A percentile compares a stretch with the other conserved stretches of the same genome.
These are phyloP conservation scores for Auanema sp. DNA, from an alignment of 2,888 invertebrate species.

Conservation along the genomic window DNA sequence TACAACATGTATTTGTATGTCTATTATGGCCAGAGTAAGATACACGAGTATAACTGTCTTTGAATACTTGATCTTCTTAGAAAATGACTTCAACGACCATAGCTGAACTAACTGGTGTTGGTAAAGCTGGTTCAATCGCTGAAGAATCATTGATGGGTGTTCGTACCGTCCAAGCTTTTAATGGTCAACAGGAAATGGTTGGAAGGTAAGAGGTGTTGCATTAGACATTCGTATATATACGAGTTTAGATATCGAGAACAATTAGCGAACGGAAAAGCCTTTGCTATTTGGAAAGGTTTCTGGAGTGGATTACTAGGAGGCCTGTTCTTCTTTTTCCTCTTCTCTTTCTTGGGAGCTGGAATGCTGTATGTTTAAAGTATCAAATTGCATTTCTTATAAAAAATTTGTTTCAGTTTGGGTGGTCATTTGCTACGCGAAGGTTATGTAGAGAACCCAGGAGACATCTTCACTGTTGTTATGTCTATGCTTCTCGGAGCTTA, in stretches of 20 bases:
- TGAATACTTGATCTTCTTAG: constrained; percentile 25
- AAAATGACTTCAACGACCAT: constrained; percentile 43
- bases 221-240: background rate
- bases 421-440: constrained; percentile 44
- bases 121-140: constrained; percentile 52
- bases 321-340: constrained; percentile 51
- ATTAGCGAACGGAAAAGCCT: constrained; percentile 39
- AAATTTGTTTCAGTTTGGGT: constrained; percentile 31
- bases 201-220: constrained; percentile 21
- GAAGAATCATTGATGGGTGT: constrained; percentile 53
- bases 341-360: constrained; percentile 48
- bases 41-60: background rate
- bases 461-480: constrained; percentile 53
- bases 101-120: constrained; percentile 38
- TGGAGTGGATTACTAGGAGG: constrained; percentile 55
- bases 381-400: constrained; percentile 1
- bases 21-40: constrained; percentile 45
- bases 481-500: constrained; percentile 49
- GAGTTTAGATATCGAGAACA: constrained; percentile 31
- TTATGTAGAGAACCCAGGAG: constrained; percentile 45
- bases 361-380: constrained; percentile 27
- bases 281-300: constrained; percentile 49
- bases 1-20: constrained; percentile 49
- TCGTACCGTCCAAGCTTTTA: constrained; percentile 53
- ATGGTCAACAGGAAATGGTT: constrained; percentile 51